These are phyloP conservation scores for Drosophila bunnanda DNA, from an alignment of 2,888 invertebrate genomes.

Conservation along the genomic window DNA sequence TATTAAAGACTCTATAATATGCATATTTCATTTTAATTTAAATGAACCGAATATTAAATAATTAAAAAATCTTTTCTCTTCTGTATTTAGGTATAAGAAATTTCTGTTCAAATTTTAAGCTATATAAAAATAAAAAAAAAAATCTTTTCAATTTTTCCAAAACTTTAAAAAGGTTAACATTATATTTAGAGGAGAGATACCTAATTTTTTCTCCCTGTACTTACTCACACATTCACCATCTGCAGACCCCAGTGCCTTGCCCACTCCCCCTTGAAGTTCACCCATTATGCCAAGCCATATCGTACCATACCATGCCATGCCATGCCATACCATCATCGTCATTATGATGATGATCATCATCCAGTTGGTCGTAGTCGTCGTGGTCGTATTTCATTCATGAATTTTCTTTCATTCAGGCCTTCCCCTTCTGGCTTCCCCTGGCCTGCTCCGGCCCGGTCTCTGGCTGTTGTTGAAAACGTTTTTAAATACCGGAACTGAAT, in stretches of 20 bases:
- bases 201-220: constrained; percentile 1
- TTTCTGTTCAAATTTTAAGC: too few species aligned
- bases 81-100: too few species aligned
- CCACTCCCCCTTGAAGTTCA: constrained; percentile 25
- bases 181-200: too few species aligned
- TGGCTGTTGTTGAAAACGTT: constrained; percentile 77
- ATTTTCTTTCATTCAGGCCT: constrained; percentile 77
- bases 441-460: constrained; percentile 15
- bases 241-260: constrained; percentile 14
- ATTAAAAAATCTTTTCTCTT: too few species aligned
- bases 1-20: neutral
- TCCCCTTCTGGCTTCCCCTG: constrained; percentile 8
- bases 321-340: constrained; percentile 23
- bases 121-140: too few species aligned
- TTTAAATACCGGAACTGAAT: constrained; percentile 83
- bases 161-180: too few species aligned
- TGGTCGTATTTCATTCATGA: constrained; percentile 78
- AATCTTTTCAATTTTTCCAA: too few species aligned
- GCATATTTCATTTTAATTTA: too few species aligned
- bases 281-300: constrained; percentile 29
- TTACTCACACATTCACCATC: constrained; percentile 24
- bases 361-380: constrained; percentile 31
- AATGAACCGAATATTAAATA: too few species aligned
- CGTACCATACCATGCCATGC: constrained; percentile 12
- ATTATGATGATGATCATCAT: constrained; percentile 17